A percentile compares a stretch with the other conserved stretches of the same genome.
Evolutionary conservation across 1,140 invertebrate genomes (phyloP).

Genomic region (Drosophila albomicans): DNA sequence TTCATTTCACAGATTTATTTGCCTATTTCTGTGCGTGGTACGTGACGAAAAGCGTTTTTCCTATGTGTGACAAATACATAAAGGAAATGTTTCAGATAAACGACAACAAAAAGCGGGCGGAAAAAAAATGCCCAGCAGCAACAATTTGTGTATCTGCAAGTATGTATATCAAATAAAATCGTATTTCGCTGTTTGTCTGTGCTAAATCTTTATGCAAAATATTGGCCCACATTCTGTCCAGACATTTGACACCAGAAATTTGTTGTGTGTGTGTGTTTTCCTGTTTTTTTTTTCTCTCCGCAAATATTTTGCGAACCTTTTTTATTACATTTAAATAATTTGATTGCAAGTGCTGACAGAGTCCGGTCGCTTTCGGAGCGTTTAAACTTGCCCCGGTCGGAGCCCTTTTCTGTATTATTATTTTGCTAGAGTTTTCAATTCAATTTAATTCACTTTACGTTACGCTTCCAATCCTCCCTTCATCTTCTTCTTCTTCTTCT

Average conservation of each 20-base stretch:
- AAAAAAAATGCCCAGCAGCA: slow-evolving; percentile 37
- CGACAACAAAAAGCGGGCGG: not conserved
- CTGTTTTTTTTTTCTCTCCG: slow-evolving; percentile 22
- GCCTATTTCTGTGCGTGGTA: slow-evolving; percentile 78
- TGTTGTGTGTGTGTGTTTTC: not conserved
- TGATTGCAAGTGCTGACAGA: slow-evolving; percentile 67
- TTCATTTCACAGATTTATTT: slow-evolving; percentile 75
- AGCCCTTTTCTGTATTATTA: slow-evolving; percentile 42
- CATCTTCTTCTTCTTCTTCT: not conserved
- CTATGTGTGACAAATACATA: slow-evolving; percentile 39
- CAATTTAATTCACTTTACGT: slow-evolving; percentile 79
- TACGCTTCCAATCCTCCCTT: not conserved
- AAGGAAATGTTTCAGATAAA: slow-evolving; percentile 20
- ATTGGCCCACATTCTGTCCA: slow-evolving; percentile 59
- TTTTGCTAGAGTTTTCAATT: slow-evolving; percentile 74
- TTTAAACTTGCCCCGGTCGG: slow-evolving; percentile 63
- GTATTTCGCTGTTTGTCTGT: slow-evolving; percentile 10
- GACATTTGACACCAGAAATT: slow-evolving; percentile 62
- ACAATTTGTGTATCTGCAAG: slow-evolving; percentile 22
- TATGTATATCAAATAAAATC: slow-evolving; percentile 15
- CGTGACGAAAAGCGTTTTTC: slow-evolving; percentile 79
- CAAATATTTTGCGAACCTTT: slow-evolving; percentile 76
- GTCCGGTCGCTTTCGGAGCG: slow-evolving; percentile 46
- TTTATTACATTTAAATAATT: slow-evolving; percentile 83
- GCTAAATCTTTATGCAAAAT: slow-evolving; percentile 56